Base-by-base conservation (phyloP, 2,113 vertebrate species). In the Calyptommatus sinebrachiatus region DNA sequence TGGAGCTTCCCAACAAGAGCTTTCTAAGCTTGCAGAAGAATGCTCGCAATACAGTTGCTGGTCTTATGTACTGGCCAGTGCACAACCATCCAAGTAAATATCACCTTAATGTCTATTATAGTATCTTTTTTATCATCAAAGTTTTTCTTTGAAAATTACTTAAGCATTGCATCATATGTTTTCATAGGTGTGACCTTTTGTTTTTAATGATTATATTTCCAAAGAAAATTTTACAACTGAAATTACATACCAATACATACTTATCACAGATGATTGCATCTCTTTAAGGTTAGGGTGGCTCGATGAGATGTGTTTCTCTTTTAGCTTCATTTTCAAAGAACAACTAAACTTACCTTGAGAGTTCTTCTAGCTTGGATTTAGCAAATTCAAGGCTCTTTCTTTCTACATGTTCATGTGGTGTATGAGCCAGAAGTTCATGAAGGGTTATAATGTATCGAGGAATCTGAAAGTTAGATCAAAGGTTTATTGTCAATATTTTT, bases 381-480 rank as follows among this genome's bases (percentile, higher is more conserved):
- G 98, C 98, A 88, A 99, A 99, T 89, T 99, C 98, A 85, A 99
- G 95, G 85, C 98, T 99, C 90, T 99, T 99, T 80, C 98, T 95
- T 86, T 99, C 98, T 88, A 99, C 96, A 0, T 99, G 98, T 67
- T 99, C 98, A 2, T 99, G 97, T 63, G 98, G 98, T 1, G 98
- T 99, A 88, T 99, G 98, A 26, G 98, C 98, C 87, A 99, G 87
- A 63, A 99, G 94, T 92, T 99, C 98, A 70, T 99, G 98, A 67
- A 99, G 94, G 1, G 98, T 99, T 93, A 99, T 99, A 91, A 99
- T 99, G 73, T 99, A 99, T 69, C 98, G 96, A 82, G 98, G 98
- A 85, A 99, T 99, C 98, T 99, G 91, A 81, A 89, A 57, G 74
- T 53, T 87, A 86, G 76, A 75, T 31, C 78, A 46, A 24, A 28